Evolutionary conservation across 2,113 vertebrate species (phyloP), one percentile per base, ranked within the genome.

Genomic region (Hipposideros armiger): DNA sequence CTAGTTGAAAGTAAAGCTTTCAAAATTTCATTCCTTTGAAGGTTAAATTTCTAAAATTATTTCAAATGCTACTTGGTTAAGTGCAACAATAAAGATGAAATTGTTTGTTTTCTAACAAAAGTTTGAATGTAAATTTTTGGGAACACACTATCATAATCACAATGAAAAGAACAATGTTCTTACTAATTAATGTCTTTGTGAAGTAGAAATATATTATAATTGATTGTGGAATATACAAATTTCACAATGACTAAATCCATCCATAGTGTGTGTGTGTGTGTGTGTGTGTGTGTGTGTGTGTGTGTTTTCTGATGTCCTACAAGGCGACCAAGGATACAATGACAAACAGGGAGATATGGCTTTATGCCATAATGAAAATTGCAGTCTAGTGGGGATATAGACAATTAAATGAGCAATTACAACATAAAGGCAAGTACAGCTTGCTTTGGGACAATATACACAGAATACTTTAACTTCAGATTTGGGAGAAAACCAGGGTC

Each of bases 81-180:
- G 11, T 58, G 11, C 5, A 91, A 78, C 45, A 89, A 42, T 52
- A 72, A 96, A 92, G 11, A 22, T 82, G 69, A 69, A 90, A 72
- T 73, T 60, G 64, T 42, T 80, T 91, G 32, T 85, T 88, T 73
- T 88, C 11, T 24, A 66, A 40, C 67, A 67, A 85, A 89, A 80
- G 60, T 58, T 16, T 73, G 36, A 89, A 66, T 42, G 62, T 15
- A 89, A 69, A 73, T 67, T 96, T 77, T 17, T 36, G n/a, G 0
- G 9, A 50, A 9, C 50, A 26, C 22, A 83, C 19, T 56, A 67
- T 85, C 42, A 70, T 26, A n/a, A 77, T 89, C 84, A 73, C 52
- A 66, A 50, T 58, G 4, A 32, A 45, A 92, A 85, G 13, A 58
- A 67, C 11, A 30, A 64, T 16, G 9, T 81, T 58, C 50, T 67